phyloP scores from a whole-genome alignment of 37 sponge, comb jelly and placozoan genomes.

The Halisarca cf. caerulea region DNA sequence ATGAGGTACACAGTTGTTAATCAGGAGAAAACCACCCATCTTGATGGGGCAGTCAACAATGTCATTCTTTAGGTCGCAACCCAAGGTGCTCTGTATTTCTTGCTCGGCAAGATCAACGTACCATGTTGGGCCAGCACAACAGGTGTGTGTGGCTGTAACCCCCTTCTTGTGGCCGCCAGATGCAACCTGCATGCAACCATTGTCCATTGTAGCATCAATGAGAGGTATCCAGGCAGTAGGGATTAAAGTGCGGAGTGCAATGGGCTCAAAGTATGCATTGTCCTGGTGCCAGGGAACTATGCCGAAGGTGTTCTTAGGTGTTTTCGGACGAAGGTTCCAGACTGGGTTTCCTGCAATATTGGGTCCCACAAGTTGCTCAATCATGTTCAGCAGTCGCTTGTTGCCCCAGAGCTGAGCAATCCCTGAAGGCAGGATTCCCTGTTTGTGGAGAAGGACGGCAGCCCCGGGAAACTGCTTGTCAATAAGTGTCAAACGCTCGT shows the following conservation, averaged over 20 bases:
- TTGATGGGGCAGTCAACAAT: constrained; percentile 80
- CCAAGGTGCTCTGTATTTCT: constrained; percentile 69
- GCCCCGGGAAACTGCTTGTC: constrained; percentile 78
- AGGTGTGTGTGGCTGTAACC: constrained; percentile 76
- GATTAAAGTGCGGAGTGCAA: constrained; percentile 42
- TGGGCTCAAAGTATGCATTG: constrained; percentile 79
- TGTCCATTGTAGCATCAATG: constrained; percentile 71
- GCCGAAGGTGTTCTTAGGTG: constrained; percentile 68
- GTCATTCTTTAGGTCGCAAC: constrained; percentile 59
- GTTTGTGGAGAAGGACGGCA: constrained; percentile 79
- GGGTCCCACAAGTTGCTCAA: constrained; percentile 81
- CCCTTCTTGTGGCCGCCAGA: constrained; percentile 76
- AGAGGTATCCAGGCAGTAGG: constrained; percentile 94
- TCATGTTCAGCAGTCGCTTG: constrained; percentile 68
- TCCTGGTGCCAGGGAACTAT: constrained; percentile 95
- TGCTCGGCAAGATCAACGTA: constrained; percentile 70
- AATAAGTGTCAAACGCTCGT: constrained; percentile 67
- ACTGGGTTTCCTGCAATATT: constrained; percentile 87
- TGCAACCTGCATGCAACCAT: constrained; percentile 87
- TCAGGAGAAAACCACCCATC: constrained; percentile 72
- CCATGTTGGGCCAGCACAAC: constrained; percentile 88
- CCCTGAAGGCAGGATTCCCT: constrained; percentile 63
- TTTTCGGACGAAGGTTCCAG: constrained; percentile 85
- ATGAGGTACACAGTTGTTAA: constrained; percentile 85
- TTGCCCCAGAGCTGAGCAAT: constrained; percentile 67